Evolutionary conservation across 2,113 vertebrate species (phyloP).

Genomic region (Indicator maculatus): DNA sequence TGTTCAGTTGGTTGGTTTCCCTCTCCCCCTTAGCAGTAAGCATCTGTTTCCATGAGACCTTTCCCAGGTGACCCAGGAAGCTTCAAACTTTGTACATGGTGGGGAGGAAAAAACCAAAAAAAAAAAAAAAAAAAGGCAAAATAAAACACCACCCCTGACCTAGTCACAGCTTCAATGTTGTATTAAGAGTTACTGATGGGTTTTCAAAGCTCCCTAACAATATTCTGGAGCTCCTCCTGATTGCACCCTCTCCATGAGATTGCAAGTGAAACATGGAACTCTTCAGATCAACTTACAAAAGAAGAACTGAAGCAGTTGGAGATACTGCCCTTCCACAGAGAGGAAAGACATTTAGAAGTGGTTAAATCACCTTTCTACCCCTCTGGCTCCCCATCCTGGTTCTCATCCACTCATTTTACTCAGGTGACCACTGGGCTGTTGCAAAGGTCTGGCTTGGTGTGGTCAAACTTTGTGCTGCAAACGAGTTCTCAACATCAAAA

Average conservation of each 20-base stretch:
- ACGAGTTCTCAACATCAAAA: neutral
- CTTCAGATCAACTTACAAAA: neutral
- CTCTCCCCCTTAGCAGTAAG: neutral
- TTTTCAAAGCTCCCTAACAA: neutral
- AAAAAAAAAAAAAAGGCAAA: neutral
- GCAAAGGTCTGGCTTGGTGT: neutral
- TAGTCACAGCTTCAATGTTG: conserved; percentile 41
- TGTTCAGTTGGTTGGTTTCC: conserved; percentile 60
- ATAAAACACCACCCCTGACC: neutral
- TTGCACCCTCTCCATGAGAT: neutral
- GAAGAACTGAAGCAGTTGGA: neutral
- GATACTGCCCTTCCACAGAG: neutral
- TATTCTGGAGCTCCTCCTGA: conserved; percentile 10
- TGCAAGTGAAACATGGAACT: neutral
- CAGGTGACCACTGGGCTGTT: neutral
- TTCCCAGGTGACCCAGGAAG: neutral
- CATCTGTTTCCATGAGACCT: neutral
- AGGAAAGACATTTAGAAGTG: neutral
- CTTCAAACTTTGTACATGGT: neutral
- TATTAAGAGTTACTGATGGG: neutral
- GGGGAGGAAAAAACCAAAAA: neutral
- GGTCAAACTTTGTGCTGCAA: neutral
- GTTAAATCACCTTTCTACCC: neutral
- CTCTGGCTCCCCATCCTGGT: neutral
- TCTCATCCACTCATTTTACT: neutral